Conservation (phyloP, 2,113 vertebrate genomes). For the mouse (Mus musculus) region DNA sequence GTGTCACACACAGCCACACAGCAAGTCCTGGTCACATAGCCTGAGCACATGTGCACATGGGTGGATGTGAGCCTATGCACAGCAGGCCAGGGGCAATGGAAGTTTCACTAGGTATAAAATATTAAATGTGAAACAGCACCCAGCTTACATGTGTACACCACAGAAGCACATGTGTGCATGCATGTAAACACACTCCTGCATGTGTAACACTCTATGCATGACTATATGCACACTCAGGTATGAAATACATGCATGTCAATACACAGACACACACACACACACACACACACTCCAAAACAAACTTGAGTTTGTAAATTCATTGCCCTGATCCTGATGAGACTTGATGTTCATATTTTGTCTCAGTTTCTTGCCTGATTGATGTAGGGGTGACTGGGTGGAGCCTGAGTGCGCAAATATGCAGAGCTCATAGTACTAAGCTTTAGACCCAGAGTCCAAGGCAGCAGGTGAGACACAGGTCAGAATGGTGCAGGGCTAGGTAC, state of each 20-base stretch:
- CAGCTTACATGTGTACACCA: fast-evolving
- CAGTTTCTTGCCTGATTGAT: background rate
- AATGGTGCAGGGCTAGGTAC: fast-evolving
- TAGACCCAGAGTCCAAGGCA: background rate
- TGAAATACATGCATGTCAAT: background rate
- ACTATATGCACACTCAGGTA: background rate
- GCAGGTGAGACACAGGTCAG: background rate
- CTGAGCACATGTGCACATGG: fast-evolving
- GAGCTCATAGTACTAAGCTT: fast-evolving
- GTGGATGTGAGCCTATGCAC: too few species aligned
- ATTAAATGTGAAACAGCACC: fast-evolving
- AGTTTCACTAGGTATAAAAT: background rate
- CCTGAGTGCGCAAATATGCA: background rate
- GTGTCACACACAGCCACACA: too few species aligned
- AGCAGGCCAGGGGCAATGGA: background rate
- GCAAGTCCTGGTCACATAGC: background rate
- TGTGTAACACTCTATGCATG: too few species aligned
- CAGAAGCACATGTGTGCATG: too few species aligned
- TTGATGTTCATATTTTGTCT: background rate
- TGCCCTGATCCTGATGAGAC: background rate
- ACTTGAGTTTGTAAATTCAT: background rate
- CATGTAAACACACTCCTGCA: background rate
- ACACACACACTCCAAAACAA: background rate
- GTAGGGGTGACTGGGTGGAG: background rate
- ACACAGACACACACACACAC: background rate